Percentiles rank a stretch among this genome's conserved stretches.
These are phyloP conservation scores for Synodontis membranacea DNA, from an alignment of 2,113 vertebrate species.

Conservation along the genomic window DNA sequence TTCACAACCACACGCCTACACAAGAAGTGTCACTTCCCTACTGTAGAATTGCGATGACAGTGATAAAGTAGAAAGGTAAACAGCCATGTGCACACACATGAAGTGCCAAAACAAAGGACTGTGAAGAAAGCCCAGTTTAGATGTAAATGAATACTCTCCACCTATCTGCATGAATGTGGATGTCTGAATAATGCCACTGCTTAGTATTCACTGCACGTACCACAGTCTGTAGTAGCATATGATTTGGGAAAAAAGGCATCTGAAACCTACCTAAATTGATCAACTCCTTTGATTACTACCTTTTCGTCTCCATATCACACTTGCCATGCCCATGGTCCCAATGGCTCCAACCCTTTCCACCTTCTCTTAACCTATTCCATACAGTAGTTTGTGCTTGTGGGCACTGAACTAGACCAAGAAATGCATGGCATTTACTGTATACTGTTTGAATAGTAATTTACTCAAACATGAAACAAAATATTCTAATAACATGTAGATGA, in stretches of 20 bases:
- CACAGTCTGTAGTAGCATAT: background rate
- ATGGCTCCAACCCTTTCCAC: background rate
- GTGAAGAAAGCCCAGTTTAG: slow-evolving; percentile 7
- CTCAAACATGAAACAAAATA: too few species aligned
- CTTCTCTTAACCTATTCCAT: background rate
- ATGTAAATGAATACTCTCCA: slow-evolving; percentile 28
- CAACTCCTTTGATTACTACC: background rate
- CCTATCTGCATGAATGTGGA: slow-evolving; percentile 24
- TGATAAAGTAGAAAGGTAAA: slow-evolving; percentile 37
- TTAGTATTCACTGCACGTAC: slow-evolving; percentile 26
- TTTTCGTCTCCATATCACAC: too few species aligned
- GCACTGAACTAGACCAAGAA: too few species aligned
- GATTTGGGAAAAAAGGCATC: slow-evolving; percentile 3
- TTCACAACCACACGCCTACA: slow-evolving; percentile 8
- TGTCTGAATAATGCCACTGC: background rate
- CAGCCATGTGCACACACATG: slow-evolving; percentile 8
- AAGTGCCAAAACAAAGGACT: background rate
- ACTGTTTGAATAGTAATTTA: too few species aligned
- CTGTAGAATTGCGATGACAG: slow-evolving; percentile 41
- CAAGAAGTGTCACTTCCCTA: slow-evolving; percentile 39
- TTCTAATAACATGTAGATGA: too few species aligned
- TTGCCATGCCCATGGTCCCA: background rate
- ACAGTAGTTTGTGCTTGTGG: too few species aligned
- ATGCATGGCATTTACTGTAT: too few species aligned
- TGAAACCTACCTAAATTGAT: slow-evolving; percentile 14